A percentile compares a stretch with the other conserved stretches of the same genome.
These are phyloP conservation scores for Globodera rostochiensis DNA, from an alignment of 1,140 invertebrate genomes.

Conservation along the genomic window DNA sequence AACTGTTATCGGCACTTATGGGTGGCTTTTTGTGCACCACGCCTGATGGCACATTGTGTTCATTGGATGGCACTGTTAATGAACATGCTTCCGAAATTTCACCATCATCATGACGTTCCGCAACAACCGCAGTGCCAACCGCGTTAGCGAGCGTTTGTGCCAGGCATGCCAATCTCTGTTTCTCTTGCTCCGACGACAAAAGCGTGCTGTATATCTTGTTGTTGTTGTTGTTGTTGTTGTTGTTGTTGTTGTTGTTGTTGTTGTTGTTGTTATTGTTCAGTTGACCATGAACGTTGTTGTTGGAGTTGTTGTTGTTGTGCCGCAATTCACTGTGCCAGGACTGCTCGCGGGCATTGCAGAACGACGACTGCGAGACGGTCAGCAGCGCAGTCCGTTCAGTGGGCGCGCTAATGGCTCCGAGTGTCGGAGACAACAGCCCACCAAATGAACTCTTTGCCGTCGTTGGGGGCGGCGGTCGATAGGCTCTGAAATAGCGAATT, in stretches of 20 bases:
- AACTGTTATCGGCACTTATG: background rate
- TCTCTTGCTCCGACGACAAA: background rate
- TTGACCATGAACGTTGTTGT: background rate
- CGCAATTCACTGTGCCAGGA: no score
- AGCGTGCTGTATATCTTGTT: background rate
- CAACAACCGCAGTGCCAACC: background rate
- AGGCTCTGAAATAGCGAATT: background rate
- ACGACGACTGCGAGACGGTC: background rate
- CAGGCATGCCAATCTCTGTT: background rate
- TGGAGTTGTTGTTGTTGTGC: no score
- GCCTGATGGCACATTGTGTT: background rate
- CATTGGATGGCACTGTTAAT: background rate
- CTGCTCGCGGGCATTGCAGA: background rate
- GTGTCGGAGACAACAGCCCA: background rate
- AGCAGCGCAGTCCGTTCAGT: background rate
- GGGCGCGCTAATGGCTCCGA: background rate
- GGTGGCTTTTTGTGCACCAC: background rate
- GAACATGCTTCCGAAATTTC: background rate
- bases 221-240: background rate
- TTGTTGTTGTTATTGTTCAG: background rate
- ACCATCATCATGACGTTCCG: background rate
- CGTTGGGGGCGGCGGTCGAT: background rate
- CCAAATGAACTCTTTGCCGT: background rate
- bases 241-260: background rate
- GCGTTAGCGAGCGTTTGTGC: background rate